Evolutionary conservation across 2,888 invertebrate species (phyloP), one percentile per base, ranked within the genome.

Genomic region (Cerastoderma edule): DNA sequence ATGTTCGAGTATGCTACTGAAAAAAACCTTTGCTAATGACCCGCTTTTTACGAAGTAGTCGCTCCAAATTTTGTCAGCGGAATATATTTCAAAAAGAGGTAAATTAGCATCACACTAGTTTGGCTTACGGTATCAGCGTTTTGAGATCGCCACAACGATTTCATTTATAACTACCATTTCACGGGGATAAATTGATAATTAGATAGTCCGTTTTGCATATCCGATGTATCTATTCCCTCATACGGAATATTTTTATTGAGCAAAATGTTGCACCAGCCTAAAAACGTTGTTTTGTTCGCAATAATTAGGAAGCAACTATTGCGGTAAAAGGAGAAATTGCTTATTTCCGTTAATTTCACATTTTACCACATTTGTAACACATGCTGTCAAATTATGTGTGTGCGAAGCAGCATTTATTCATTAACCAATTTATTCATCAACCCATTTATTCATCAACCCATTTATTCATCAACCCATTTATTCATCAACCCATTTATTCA

Each of bases 31-130:
- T n/a, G n/a, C n/a, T n/a, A n/a, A n/a, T n/a, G n/a, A n/a, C n/a
- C n/a, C n/a, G n/a, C n/a, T n/a, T n/a, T n/a, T n/a, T n/a, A n/a
- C n/a, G n/a, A n/a, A n/a, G n/a, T n/a, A n/a, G n/a, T n/a, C n/a
- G n/a, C n/a, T n/a, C n/a, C n/a, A n/a, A 67, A 68, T 60, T 71
- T 72, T 78, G 78, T 74, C 71, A 74, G 69, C 66, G 63, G 70
- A 57, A 57, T 56, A 28, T 65, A 32, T 64, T 67, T 67, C 73
- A 67, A 64, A 74, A 74, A 22, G 24, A 50, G 50, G 39, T 28
- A 65, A 80, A 80, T 80, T 76, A 74, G 80, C 76, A 76, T 74
- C 66, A 69, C 71, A 54, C 48, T 50, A 39, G 71, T 68, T 80
- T 76, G 66, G 65, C 67, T 53, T 60, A 48, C 54, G 30, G 64